Conservation (phyloP, 1,140 invertebrate genomes). For the Meloidogyne chitwoodi region DNA sequence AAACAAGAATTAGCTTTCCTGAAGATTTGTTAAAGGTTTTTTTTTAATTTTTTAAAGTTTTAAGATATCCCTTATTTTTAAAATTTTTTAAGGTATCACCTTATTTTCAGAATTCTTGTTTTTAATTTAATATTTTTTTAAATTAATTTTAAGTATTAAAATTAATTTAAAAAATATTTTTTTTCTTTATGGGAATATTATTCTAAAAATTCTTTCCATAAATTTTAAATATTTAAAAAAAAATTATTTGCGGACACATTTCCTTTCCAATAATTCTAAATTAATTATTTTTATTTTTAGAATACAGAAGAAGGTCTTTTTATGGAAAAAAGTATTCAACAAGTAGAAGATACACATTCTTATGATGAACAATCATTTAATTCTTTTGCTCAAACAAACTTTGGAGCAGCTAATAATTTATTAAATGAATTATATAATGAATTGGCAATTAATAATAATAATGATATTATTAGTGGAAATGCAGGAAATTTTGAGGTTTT, state of each 20-base stretch:
- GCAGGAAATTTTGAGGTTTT: not conserved
- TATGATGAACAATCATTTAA: conserved; percentile 24
- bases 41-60: not conserved
- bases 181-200: no score
- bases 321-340: conserved; percentile 19
- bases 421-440: conserved; percentile 34
- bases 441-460: conserved; percentile 4
- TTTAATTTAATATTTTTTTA: no score
- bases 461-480: not conserved
- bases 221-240: not conserved
- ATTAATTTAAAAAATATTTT: no score
- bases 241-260: not conserved
- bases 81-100: no score
- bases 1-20: conserved; percentile 45
- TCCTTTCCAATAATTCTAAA: not conserved
- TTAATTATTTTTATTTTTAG: conserved; percentile 3
- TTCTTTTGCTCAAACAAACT: conserved; percentile 26
- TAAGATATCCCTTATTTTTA: no score
- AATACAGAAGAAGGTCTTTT: conserved; percentile 24
- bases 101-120: no score
- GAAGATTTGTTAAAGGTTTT: conserved; percentile 27
- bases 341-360: conserved; percentile 15
- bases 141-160: no score
- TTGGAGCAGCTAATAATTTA: conserved; percentile 22
- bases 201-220: no score